A percentile compares a stretch with the other conserved stretches of the same genome.
Evolutionary conservation across 2,888 invertebrate genomes (phyloP).

Genomic region (Hypomecis punctinalis): DNA sequence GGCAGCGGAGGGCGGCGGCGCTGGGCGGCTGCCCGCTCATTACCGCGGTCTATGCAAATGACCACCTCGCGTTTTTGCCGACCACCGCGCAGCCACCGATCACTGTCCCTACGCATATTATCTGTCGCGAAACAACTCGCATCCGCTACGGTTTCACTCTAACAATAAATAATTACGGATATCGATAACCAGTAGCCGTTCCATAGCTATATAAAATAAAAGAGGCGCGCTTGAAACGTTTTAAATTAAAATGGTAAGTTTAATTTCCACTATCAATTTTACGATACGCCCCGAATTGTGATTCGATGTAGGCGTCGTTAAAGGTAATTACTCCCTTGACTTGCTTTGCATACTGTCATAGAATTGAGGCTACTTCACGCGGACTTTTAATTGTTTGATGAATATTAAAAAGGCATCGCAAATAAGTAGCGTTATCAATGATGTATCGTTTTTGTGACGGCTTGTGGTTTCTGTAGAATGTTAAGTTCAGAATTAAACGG

Average conservation of each 20-base stretch:
- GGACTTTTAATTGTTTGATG: constrained; percentile 69
- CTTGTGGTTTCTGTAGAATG: constrained; percentile 56
- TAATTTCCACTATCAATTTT: constrained; percentile 53
- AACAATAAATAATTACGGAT: constrained; percentile 81
- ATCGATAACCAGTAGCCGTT: constrained; percentile 70
- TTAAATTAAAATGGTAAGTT: constrained; percentile 47
- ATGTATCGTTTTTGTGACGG: constrained; percentile 56
- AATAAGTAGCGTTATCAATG: constrained; percentile 62
- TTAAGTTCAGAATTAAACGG: constrained; percentile 65
- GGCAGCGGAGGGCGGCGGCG: constrained; percentile 52
- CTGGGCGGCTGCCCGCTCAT: constrained; percentile 60
- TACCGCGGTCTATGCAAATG: constrained; percentile 81
- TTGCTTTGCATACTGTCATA: constrained; percentile 62
- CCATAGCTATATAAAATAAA: constrained; percentile 63
- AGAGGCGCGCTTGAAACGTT: constrained; percentile 49
- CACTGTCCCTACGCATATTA: constrained; percentile 75
- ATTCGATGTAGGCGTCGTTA: constrained; percentile 62
- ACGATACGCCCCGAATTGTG: constrained; percentile 55
- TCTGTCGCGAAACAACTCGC: constrained; percentile 77
- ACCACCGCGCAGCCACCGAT: constrained; percentile 70
- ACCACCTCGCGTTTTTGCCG: constrained; percentile 76
- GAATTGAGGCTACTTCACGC: constrained; percentile 62
- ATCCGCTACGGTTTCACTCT: constrained; percentile 76
- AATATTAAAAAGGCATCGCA: constrained; percentile 67
- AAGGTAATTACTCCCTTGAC: constrained; percentile 60